Evolutionary conservation across 2,797 vertebrate genomes (phyloP), one percentile per base, ranked within the genome.

Genomic region (Discoglossus pictus): DNA sequence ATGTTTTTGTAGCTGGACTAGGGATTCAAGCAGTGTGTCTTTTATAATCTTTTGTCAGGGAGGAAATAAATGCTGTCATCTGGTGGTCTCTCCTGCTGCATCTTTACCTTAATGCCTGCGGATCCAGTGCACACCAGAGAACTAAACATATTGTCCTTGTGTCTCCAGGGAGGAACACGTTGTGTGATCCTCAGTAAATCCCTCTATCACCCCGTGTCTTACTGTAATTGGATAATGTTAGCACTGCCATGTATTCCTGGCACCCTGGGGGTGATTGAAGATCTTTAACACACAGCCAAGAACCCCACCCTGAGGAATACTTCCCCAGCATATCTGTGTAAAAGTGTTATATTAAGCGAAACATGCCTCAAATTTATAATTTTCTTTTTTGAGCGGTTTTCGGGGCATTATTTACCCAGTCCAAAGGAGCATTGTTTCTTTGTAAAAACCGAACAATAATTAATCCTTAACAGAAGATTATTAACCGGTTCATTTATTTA

Each of bases 131-230:
- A 68, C 47, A 48, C 21, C 24, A 61, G 39, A 54, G 58, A 54
- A 54, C 36, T 52, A 43, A 61, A 31, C 56, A 68, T 56, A 54
- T 68, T 61, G 56, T 53, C 48, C 66, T 61, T 68, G 25, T 46
- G 39, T 61, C 66, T 61, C 56, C 27, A 54, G 66, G 66, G 66
- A 20, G 56, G 44, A 54, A 25, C 48, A 27, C 34, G 20, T 25
- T 16, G 18, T 61, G 50, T 61, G 66, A 61, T 46, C 48, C 46
- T 27, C 23, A 47, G 40, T 34, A 53, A 61, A 60, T 61, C 65
- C 56, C 25, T 44, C 36, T 61, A 60, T 60, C 46, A 51, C 38
- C 40, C 40, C 43, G 38, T 53, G 31, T 50, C 52, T 42, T 54
- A 15, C 47, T 61, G 56, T 54, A 68, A 68, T 68, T 52, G 39